Evolutionary conservation across 1,140 invertebrate genomes (phyloP).

Genomic region (Scaptomyza graminum): DNA sequence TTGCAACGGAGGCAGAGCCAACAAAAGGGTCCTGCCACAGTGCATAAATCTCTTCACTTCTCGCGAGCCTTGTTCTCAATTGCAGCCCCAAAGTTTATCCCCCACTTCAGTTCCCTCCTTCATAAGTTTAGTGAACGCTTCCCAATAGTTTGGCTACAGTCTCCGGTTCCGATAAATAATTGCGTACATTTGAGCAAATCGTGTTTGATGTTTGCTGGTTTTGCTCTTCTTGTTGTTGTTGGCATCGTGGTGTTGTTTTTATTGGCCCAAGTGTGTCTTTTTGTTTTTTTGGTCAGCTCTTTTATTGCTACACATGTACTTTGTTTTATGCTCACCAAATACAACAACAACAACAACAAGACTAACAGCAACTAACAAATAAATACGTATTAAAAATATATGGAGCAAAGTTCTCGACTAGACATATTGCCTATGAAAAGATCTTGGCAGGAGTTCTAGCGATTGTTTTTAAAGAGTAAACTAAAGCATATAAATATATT

Average conservation of each 20-base stretch:
- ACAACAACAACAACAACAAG: constrained; percentile 51
- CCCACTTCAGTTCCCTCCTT: neutral
- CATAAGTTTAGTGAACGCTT: constrained; percentile 4
- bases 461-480: no score
- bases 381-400: constrained; percentile 23
- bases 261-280: constrained; percentile 43
- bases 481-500: neutral
- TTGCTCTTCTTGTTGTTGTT: constrained; percentile 56
- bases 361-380: constrained; percentile 46
- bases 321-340: constrained; percentile 56
- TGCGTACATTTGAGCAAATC: constrained; percentile 83
- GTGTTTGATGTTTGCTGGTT: constrained; percentile 80
- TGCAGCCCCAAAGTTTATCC: constrained; percentile 33
- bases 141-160: constrained; percentile 58
- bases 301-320: constrained; percentile 82
- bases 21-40: constrained; percentile 46
- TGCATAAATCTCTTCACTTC: constrained; percentile 55
- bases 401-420: constrained; percentile 2
- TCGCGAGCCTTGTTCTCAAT: constrained; percentile 47
- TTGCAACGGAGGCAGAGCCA: constrained; percentile 59
- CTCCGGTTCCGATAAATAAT: constrained; percentile 76
- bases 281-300: constrained; percentile 65
- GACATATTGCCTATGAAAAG: neutral
- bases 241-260: constrained; percentile 38
- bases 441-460: neutral